phyloP scores from a whole-genome alignment of 2,888 invertebrate species.

The Trichopria drosophilae region DNA sequence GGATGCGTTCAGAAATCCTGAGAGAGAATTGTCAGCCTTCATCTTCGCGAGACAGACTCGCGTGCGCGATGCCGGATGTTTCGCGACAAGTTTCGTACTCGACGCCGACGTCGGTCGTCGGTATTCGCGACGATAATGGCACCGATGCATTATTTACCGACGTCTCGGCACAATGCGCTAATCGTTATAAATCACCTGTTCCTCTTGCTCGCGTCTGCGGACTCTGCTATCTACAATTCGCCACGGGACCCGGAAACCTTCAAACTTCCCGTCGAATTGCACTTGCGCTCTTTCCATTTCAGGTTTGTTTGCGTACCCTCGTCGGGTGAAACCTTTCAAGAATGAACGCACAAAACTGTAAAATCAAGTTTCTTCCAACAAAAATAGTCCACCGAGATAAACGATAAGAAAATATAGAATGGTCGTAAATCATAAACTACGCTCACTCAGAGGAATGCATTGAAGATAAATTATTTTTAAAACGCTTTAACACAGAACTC shows the following conservation, averaged over 20 bases:
- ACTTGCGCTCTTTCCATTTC: not conserved
- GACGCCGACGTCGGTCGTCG: not conserved
- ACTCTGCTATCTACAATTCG: constrained; percentile 37
- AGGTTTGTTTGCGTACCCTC: not conserved
- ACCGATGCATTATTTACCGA: constrained; percentile 49
- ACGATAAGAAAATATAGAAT: too few relatives aligned
- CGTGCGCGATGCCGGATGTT: not conserved
- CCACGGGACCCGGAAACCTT: constrained; percentile 39
- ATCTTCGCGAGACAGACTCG: not conserved
- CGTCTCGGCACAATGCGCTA: constrained; percentile 46
- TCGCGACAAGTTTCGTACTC: not conserved
- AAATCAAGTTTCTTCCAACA: too few relatives aligned
- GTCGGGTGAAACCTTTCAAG: too few relatives aligned
- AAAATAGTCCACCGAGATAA: too few relatives aligned
- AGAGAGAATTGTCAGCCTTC: constrained; percentile 16
- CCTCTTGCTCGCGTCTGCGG: constrained; percentile 31
- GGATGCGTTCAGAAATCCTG: constrained; percentile 25
- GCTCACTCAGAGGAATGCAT: too few relatives aligned
- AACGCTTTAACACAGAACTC: too few relatives aligned
- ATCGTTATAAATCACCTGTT: constrained; percentile 51
- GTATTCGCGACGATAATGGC: constrained; percentile 45
- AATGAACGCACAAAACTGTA: too few relatives aligned
- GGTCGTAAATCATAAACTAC: too few relatives aligned
- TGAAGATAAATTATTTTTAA: too few relatives aligned
- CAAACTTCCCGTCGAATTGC: constrained; percentile 44